A percentile compares a stretch with the other conserved stretches of the same genome.
These are phyloP conservation scores for Cossypha caffra DNA, from an alignment of 2,797 vertebrate genomes.

Conservation along the genomic window DNA sequence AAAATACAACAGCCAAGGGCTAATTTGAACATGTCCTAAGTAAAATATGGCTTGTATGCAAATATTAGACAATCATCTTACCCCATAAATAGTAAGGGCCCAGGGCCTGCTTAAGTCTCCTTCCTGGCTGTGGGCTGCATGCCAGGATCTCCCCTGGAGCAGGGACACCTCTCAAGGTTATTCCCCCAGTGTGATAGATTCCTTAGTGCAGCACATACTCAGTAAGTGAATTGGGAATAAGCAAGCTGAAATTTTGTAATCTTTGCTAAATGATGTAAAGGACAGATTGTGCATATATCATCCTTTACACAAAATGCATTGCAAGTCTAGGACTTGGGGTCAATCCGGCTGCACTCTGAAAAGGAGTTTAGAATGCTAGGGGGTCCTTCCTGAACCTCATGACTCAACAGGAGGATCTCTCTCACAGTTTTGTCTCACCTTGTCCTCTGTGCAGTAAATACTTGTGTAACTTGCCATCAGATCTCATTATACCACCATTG, in stretches of 20 bases:
- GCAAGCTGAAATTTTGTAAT: neutral
- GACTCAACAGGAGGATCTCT: neutral
- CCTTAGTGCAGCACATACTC: neutral
- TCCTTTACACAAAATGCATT: neutral
- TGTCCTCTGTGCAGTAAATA: neutral
- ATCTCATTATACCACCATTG: neutral
- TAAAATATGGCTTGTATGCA: neutral
- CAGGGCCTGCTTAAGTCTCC: neutral
- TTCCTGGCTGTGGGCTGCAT: neutral
- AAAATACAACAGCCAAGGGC: neutral
- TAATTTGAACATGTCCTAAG: neutral
- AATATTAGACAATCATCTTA: neutral
- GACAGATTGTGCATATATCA: neutral
- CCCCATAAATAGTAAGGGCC: neutral
- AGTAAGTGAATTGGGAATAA: neutral
- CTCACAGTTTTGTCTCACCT: neutral
- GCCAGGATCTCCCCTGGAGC: neutral
- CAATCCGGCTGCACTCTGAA: neutral
- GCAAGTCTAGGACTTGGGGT: neutral
- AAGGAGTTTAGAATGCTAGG: neutral
- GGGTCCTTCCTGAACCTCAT: neutral
- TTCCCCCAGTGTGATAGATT: neutral
- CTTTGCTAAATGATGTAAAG: neutral
- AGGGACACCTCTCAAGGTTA: neutral
- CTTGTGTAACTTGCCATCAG: neutral